Evolutionary conservation across 64 coral and sea anemone genomes (phyloP).

Genomic region (Exaiptasia diaphana): DNA sequence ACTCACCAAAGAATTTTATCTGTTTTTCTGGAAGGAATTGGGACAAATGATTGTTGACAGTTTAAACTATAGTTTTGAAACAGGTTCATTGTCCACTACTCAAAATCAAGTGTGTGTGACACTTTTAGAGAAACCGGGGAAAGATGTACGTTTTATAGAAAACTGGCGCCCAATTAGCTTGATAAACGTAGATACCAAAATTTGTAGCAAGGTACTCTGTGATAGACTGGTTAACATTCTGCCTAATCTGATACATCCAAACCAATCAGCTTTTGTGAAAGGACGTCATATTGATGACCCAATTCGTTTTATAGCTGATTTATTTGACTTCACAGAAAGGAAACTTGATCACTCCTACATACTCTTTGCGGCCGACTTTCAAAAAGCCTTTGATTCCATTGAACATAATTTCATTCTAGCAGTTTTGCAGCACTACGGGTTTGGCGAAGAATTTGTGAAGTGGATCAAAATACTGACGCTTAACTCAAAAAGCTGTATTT

Average conservation of each 20-base stretch:
- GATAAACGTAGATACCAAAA: constrained; percentile 34
- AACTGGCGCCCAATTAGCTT: constrained; percentile 51
- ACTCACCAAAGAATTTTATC: constrained; percentile 3
- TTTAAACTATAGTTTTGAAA: not conserved
- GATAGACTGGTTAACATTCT: not conserved
- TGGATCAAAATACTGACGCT: constrained; percentile 8
- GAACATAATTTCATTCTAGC: constrained; percentile 15
- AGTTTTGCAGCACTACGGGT: not conserved
- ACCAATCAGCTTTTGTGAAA: constrained; percentile 33
- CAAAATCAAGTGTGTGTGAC: not conserved
- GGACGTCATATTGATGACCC: not conserved
- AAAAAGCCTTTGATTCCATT: constrained; percentile 43
- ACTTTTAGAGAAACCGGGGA: not conserved
- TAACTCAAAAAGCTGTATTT: not conserved
- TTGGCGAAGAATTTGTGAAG: constrained; percentile 10
- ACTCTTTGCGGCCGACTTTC: constrained; percentile 36
- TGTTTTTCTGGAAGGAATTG: not conserved
- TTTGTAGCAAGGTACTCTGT: not conserved
- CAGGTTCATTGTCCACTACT: not conserved
- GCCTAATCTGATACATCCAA: not conserved
- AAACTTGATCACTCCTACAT: not conserved
- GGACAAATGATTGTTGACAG: not conserved
- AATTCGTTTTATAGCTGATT: not conserved
- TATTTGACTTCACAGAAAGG: not conserved
- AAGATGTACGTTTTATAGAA: not conserved